phyloP scores from a whole-genome alignment of 2,797 vertebrate genomes.

The Galagoides demidoff region DNA sequence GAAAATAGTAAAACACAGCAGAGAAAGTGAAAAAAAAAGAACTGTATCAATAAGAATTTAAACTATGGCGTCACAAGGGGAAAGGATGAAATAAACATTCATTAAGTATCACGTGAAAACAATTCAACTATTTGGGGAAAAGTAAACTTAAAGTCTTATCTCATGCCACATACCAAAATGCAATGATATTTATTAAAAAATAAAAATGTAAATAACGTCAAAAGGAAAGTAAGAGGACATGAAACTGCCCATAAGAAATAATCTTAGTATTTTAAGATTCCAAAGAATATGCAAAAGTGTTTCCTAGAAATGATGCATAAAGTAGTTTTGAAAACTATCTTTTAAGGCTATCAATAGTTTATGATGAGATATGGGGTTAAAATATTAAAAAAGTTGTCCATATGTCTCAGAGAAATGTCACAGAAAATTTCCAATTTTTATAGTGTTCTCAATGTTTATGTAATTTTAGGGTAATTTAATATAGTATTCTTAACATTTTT shows the following conservation, averaged over 20 bases:
- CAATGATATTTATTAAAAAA: neutral
- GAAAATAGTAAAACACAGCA: neutral
- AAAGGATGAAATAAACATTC: constrained; percentile 2
- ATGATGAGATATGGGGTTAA: neutral
- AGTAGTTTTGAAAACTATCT: neutral
- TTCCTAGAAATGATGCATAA: neutral
- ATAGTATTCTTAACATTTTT: neutral
- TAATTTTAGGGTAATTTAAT: neutral
- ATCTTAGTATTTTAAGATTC: neutral
- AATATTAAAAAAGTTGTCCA: neutral
- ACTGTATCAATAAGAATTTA: constrained; percentile 2
- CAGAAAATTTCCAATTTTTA: neutral
- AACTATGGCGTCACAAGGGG: neutral
- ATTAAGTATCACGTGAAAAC: neutral
- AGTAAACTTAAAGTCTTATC: neutral
- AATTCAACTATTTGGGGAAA: neutral
- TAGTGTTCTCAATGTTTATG: neutral
- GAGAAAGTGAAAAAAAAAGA: constrained; percentile 6
- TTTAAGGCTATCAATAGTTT: neutral
- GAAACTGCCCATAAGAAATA: neutral
- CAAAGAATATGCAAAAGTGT: neutral
- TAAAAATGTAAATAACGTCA: neutral
- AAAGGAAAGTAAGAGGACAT: constrained; percentile 3
- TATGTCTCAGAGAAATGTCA: neutral
- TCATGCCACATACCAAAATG: neutral